Percentiles rank a stretch among this genome's conserved stretches.
Evolutionary conservation across 2,888 invertebrate genomes (phyloP).

Genomic region (Amorpha juglandis): DNA sequence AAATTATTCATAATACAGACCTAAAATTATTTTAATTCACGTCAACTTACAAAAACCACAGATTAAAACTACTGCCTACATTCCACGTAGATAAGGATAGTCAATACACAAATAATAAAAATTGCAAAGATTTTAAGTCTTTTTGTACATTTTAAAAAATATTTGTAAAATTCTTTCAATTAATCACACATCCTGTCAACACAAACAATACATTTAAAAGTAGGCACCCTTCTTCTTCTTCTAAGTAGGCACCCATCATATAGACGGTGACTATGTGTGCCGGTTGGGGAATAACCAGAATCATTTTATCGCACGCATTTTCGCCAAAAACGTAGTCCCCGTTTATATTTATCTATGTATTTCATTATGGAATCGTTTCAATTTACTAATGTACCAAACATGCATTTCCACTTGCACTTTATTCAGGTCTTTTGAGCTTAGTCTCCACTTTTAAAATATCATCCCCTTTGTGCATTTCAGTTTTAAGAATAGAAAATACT

Average conservation of each 20-base stretch:
- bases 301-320: neutral
- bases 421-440: conserved; percentile 66
- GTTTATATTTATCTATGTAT: neutral
- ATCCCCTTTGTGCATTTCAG: conserved; percentile 70
- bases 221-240: too few relatives aligned
- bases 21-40: conserved; percentile 17
- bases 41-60: conserved; percentile 18
- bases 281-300: neutral
- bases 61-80: conserved; percentile 22
- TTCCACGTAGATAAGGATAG: conserved; percentile 13
- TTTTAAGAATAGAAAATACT: conserved; percentile 70
- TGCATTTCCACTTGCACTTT: neutral
- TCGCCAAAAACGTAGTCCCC: neutral
- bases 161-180: conserved; percentile 12
- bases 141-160: conserved; percentile 28
- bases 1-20: conserved; percentile 6
- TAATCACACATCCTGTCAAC: conserved; percentile 12
- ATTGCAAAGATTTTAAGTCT: conserved; percentile 20
- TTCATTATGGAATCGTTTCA: neutral
- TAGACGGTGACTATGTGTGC: too few relatives aligned
- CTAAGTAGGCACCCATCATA: neutral
- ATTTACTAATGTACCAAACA: neutral
- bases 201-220: conserved; percentile 27
- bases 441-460: conserved; percentile 75
- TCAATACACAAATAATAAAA: conserved; percentile 23